Evolutionary conservation across 2,797 vertebrate species (phyloP), one percentile per base, ranked within the genome.

Genomic region (Poecilia wingei): DNA sequence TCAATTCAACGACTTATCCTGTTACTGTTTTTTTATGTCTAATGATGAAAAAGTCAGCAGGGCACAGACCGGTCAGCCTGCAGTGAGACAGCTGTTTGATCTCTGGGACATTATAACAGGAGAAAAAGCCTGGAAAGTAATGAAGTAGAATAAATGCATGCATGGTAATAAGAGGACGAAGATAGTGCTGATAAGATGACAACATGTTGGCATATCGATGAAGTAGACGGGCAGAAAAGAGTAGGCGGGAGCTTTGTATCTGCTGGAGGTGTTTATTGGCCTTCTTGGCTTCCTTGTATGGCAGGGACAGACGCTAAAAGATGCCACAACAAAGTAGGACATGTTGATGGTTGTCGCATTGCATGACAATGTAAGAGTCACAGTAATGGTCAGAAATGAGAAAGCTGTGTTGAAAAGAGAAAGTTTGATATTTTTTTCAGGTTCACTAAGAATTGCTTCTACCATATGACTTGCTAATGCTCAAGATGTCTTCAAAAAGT

Each of bases 31-130:
- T 64, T 36, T 64, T 36, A 64, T 36, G 16, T 36, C 6, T 36
- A 18, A 36, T 20, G 31, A 64, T 64, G 25, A 36, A 64, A 36
- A 64, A 20, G 31, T 64, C 31, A 36, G 28, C 16, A 64, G 31
- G 16, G 6, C 16, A 20, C 31, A 20, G 6, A 18, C 66, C 28
- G 68, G 59, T 77, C 39, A 73, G 39, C n/a, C 22, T 4, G 12
- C 36, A 6, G 69, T 33, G 76, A 82, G 41, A 46, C 18, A 59
- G 2, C 46, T 57, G 43, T 86, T 83, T 85, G 79, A 86, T 87
- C 81, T 76, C 41, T 8, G 49, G 8, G 9, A 43, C 39, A 68
- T 45, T 28, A 55, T 72, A 51, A 75, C 68, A 79, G 76, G 20
- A 28, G 20, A 36, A 20, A 45, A 66, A 36, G 68, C 20, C 7